phyloP scores from a whole-genome alignment of 2,113 vertebrate species.

The Miniopterus natalensis region DNA sequence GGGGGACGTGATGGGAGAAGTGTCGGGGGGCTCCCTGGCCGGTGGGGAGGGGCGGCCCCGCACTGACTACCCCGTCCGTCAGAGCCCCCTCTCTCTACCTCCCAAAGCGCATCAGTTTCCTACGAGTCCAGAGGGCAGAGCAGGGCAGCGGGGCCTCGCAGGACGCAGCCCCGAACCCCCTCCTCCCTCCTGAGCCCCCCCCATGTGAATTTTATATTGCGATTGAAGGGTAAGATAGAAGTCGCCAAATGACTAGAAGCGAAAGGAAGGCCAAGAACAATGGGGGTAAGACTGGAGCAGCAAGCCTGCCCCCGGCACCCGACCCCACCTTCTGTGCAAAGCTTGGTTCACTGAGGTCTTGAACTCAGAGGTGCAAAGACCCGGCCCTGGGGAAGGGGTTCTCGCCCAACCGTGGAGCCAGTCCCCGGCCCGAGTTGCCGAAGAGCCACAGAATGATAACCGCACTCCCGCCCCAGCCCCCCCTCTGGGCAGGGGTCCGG shows the following conservation, averaged over 20 bases:
- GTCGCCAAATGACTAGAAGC: neutral
- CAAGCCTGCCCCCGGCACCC: neutral
- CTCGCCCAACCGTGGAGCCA: neutral
- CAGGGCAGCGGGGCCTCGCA: neutral
- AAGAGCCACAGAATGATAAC: neutral
- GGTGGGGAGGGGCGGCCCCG: neutral
- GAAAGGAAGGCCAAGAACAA: neutral
- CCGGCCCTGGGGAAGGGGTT: neutral
- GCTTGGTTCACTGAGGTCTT: neutral
- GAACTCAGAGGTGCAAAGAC: neutral
- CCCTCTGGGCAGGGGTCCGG: rapidly evolving
- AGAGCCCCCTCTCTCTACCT: too few species aligned
- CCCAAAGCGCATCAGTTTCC: neutral
- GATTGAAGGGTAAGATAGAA: conserved; percentile 5
- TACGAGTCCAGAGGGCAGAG: neutral
- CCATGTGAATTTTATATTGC: neutral
- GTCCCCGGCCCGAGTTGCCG: neutral
- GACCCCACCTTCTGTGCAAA: neutral
- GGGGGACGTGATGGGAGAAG: conserved; percentile 18
- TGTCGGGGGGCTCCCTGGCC: neutral
- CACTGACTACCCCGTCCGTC: neutral
- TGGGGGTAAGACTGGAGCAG: neutral
- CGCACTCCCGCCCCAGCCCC: neutral
- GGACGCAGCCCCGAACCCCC: neutral
- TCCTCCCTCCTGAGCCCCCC: neutral